A percentile compares a stretch with the other conserved stretches of the same genome.
Conservation (phyloP, 2,113 vertebrate genomes). For the Rhinopomastus cyanomelas region DNA sequence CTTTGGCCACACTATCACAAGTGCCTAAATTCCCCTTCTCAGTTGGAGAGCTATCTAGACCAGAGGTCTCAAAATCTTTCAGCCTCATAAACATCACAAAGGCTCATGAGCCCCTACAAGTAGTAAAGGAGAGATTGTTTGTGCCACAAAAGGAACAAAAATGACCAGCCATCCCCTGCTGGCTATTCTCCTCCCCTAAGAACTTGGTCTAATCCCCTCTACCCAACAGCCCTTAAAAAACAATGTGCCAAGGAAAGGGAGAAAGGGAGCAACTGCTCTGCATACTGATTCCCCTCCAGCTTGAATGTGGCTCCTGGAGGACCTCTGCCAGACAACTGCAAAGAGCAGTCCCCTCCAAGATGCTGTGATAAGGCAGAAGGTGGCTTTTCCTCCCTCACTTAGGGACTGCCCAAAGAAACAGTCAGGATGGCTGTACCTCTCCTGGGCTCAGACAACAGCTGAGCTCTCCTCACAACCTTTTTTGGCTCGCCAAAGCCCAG, state of each 20-base stretch:
- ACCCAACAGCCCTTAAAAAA: slow-evolving; percentile 34
- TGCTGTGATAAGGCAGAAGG: not conserved
- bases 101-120: slow-evolving; percentile 21
- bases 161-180: slow-evolving; percentile 59
- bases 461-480: not conserved
- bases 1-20: slow-evolving; percentile 48
- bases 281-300: slow-evolving; percentile 47
- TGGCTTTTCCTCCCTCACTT: not conserved
- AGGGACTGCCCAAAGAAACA: not conserved
- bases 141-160: slow-evolving; percentile 63
- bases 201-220: slow-evolving; percentile 52
- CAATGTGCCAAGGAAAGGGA: slow-evolving; percentile 44
- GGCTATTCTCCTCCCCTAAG: slow-evolving; percentile 50
- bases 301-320: not conserved
- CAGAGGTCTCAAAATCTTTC: slow-evolving; percentile 59
- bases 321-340: slow-evolving; percentile 24
- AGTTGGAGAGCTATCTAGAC: slow-evolving; percentile 57
- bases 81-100: slow-evolving; percentile 58
- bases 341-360: slow-evolving; percentile 9
- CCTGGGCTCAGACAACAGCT: not conserved
- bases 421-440: not conserved
- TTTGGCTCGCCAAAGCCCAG: not conserved
- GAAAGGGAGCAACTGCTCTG: slow-evolving; percentile 12
- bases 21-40: slow-evolving; percentile 52
- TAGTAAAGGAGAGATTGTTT: slow-evolving; percentile 47